Conservation (phyloP, 92 coral and sea anemone genomes). For the Paragorgia papillata region DNA sequence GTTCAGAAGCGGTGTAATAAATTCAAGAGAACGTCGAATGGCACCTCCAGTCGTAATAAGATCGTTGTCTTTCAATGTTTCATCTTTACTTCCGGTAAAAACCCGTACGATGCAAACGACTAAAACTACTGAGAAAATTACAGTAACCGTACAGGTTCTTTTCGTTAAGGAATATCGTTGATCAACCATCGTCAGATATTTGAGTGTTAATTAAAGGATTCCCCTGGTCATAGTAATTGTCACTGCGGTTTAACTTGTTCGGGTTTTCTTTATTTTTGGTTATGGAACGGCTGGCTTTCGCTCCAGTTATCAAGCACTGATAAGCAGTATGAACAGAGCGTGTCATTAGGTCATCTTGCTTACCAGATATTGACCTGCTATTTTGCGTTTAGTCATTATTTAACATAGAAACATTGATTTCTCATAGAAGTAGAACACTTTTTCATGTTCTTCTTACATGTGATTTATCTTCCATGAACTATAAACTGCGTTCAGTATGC, state of each 20-base stretch:
- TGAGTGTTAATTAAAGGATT: no score
- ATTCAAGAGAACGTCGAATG: constrained; percentile 65
- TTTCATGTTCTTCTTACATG: no score
- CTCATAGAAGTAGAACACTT: no score
- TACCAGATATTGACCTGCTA: constrained; percentile 14
- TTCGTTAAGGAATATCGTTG: neutral
- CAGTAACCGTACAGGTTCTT: constrained; percentile 61
- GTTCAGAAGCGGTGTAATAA: constrained; percentile 15
- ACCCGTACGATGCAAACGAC: constrained; percentile 93
- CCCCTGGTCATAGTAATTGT: no score
- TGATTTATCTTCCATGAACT: no score
- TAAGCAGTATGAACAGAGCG: no score
- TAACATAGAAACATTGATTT: neutral
- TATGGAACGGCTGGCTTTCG: no score
- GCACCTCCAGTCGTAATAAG: constrained; percentile 97
- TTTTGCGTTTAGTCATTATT: constrained; percentile 19
- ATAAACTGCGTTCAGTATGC: no score
- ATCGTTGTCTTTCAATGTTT: constrained; percentile 94
- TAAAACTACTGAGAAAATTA: constrained; percentile 85
- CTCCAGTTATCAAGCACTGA: no score
- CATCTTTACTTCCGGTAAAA: constrained; percentile 87
- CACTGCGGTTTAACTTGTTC: no score
- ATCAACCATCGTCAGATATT: constrained; percentile 7
- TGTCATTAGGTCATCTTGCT: no score
- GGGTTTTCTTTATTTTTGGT: no score